A percentile compares a stretch with the other conserved stretches of the same genome.
Evolutionary conservation across 2,888 invertebrate genomes (phyloP).

Genomic region (Machimus atricapillus): DNA sequence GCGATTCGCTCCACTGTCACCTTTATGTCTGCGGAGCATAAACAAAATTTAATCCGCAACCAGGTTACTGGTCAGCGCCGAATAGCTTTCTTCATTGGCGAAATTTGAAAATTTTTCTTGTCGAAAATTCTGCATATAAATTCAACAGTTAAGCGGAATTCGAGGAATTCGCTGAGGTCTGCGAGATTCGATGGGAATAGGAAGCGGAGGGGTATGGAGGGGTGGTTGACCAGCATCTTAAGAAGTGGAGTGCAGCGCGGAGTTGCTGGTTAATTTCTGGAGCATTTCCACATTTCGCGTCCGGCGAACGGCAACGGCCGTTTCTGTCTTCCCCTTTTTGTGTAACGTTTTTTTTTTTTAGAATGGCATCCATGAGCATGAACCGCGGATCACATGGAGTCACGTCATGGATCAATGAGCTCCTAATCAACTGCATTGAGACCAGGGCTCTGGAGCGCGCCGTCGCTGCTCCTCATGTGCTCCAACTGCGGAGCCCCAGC

Average conservation of each 20-base stretch:
- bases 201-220: background rate
- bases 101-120: background rate
- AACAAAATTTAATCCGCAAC: background rate
- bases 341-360: background rate
- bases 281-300: slow-evolving; percentile 33
- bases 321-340: background rate
- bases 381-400: slow-evolving; percentile 35
- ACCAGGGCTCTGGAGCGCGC: background rate
- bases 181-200: background rate
- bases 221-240: background rate
- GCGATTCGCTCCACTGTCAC: slow-evolving; percentile 4
- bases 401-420: slow-evolving; percentile 36
- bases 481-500: background rate
- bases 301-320: background rate
- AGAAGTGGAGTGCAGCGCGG: slow-evolving; percentile 10
- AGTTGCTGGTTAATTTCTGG: slow-evolving; percentile 29
- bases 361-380: slow-evolving; percentile 29
- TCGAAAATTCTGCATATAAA: background rate
- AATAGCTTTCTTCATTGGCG: background rate
- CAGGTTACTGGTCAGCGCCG: background rate
- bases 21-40: background rate
- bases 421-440: slow-evolving; percentile 32
- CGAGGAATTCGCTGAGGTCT: background rate
- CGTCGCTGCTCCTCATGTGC: slow-evolving; percentile 10
- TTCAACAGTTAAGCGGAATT: background rate